Evolutionary conservation across 2,888 invertebrate genomes (phyloP).

Genomic region (Drosophila formosana): DNA sequence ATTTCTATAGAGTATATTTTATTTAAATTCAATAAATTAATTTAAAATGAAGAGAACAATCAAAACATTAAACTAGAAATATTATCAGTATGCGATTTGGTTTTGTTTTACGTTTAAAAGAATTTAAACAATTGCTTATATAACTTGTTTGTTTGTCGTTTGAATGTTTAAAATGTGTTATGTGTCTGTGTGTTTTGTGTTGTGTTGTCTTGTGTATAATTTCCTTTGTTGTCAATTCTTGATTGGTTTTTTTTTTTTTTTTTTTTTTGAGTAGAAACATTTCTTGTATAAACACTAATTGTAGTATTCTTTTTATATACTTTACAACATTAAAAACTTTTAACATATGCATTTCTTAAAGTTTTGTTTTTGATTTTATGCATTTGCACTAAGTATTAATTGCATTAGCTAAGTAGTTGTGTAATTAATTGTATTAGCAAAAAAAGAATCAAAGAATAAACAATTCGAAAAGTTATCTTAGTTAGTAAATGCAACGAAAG

Average conservation of each 20-base stretch:
- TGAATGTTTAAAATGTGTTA: slow-evolving; percentile 29
- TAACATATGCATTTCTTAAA: slow-evolving; percentile 59
- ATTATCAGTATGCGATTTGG: slow-evolving; percentile 57
- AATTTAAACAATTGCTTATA: slow-evolving; percentile 76
- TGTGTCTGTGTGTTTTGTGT: slow-evolving; percentile 36
- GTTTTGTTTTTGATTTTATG: slow-evolving; percentile 49
- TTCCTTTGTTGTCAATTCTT: background rate
- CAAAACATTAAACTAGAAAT: slow-evolving; percentile 78
- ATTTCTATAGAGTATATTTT: slow-evolving; percentile 44
- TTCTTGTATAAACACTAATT: slow-evolving; percentile 67
- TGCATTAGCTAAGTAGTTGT: slow-evolving; percentile 75
- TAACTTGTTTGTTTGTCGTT: slow-evolving; percentile 50
- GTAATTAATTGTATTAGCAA: slow-evolving; percentile 61
- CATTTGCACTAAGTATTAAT: slow-evolving; percentile 59
- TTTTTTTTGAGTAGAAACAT: slow-evolving; percentile 61
- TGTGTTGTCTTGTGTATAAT: slow-evolving; percentile 21
- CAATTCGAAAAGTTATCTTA: slow-evolving; percentile 33
- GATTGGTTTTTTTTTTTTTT: slow-evolving; percentile 21
- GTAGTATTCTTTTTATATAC: slow-evolving; percentile 31
- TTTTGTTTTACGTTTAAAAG: slow-evolving; percentile 61
- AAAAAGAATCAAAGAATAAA: slow-evolving; percentile 27
- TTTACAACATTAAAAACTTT: slow-evolving; percentile 73
- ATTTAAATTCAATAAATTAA: slow-evolving; percentile 76
- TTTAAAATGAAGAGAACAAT: slow-evolving; percentile 75
- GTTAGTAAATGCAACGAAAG: slow-evolving; percentile 69